Evolutionary conservation across 2,113 vertebrate genomes (phyloP), one percentile per base, ranked within the genome.

Genomic region (Eulacestoma nigropectus): DNA sequence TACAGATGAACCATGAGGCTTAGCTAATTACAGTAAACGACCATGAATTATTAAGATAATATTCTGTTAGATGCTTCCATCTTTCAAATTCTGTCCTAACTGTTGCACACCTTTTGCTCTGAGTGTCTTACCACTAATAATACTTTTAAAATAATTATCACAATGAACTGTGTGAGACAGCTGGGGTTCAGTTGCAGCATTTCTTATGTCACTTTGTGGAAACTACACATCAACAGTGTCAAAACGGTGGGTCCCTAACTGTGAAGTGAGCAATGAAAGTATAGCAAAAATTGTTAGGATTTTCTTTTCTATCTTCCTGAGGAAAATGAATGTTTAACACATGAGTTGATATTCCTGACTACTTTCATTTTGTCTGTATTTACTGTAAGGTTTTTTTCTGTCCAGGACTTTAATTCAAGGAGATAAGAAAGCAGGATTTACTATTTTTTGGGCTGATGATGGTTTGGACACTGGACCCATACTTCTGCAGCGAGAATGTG

Each of bases 381-480:
- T 95, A 93, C 19, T 76, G 7, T 57, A 81, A 78, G 47, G 21
- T 9, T 73, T 74, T 74, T 74, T 96, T 95, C 70, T 96, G 47
- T 68, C 44, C 95, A 99, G 99, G 99, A 99, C 99, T 85, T 98
- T 99, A 79, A 99, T 99, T 96, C 98, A 99, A 37, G 99, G 99
- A 32, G 99, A 99, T 91, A 98, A 98, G 95, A 99, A 98, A 93
- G 99, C 99, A 33, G 99, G 99, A 25, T 99, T 99, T 97, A 98
- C 98, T 19, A 95, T 99, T 92, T 99, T 99, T 98, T 99, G 99
- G 99, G 99, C 99, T 27, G 99, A 99, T 68, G 99, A 99, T 32
- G 99, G 99, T 18, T 98, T 99, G 96, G 99, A 99, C 95, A 99
- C 99, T 3, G 99, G 99, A 62, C 99, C 99, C 12, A 98, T 99